Evolutionary conservation across 2,113 vertebrate species (phyloP), one percentile per base, ranked within the genome.

Genomic region (Oncorhynchus mykiss): DNA sequence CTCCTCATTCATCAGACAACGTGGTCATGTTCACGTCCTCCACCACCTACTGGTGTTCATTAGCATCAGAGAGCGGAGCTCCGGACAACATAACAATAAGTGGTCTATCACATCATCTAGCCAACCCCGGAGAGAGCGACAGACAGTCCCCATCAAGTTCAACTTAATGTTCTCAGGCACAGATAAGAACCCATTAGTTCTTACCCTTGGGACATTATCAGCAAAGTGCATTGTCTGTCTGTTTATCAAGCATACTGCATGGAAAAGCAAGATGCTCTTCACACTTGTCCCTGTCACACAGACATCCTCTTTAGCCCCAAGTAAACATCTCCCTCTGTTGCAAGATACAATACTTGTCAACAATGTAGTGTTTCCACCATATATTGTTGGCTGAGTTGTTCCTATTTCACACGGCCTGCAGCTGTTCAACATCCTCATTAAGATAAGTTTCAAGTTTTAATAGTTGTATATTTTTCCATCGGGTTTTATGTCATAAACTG

Each of bases 351-450:
- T 22, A 16, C 16, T 24, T n/a, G 45, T 66, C 12, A 77, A 71
- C 73, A 75, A 14, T 14, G 1, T 67, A 18, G 71, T 29, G 27
- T 67, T 76, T 39, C 67, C 39, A 2, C 67, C n/a, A 4, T 48
- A 22, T 69, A 24, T 70, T 11, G 62, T 81, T 77, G 77, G 77
- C 72, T 79, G 45, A 31, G 69, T 74, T 73, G 71, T 68, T 82
- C 64, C 39, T 74, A 69, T 80, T 82, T 71, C 74, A 75, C 24
- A 22, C 59, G 18, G 71, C 73, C 59, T 65, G 31, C 73, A 64
- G 60, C 54, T 24, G 76, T 59, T 82, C 70, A 80, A 60, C 83
- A 74, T 73, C 57, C 11, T 20, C 75, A 72, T 77, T 72, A 78
- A 22, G 27, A 67, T 34, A 39, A 39, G 39, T 39, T 9, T 9